Evolutionary conservation across 2,797 vertebrate genomes (phyloP).

Genomic region (Neosalanx taihuensis): DNA sequence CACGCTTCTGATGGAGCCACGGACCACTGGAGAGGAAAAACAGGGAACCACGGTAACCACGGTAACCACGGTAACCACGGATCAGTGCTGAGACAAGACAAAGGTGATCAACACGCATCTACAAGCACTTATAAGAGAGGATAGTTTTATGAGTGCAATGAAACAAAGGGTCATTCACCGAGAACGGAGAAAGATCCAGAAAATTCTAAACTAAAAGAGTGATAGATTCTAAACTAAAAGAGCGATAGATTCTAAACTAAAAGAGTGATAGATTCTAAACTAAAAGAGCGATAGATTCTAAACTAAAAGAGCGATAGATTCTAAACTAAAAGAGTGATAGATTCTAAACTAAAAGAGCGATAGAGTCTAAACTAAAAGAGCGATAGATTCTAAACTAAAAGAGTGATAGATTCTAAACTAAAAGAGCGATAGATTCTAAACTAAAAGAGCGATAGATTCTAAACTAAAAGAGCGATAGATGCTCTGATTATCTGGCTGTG

Average conservation of each 20-base stretch:
- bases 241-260: too few relatives aligned
- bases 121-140: not conserved
- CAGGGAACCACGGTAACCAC: not conserved
- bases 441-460: too few relatives aligned
- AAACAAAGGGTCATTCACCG: not conserved
- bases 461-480: not conserved
- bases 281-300: too few relatives aligned
- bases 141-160: not conserved
- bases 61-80: too few relatives aligned
- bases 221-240: not conserved
- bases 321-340: not conserved
- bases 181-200: not conserved
- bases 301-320: too few relatives aligned
- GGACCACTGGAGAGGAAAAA: conserved; percentile 66
- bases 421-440: too few relatives aligned
- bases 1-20: conserved; percentile 73
- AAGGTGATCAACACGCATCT: not conserved
- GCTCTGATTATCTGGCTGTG: not conserved
- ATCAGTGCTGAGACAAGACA: not conserved
- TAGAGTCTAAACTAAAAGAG: not conserved
- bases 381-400: too few relatives aligned
- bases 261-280: too few relatives aligned
- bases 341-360: not conserved
- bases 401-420: too few relatives aligned
- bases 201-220: not conserved